Conservation (phyloP, 2,113 vertebrate species). For the Anguilla rostrata region DNA sequence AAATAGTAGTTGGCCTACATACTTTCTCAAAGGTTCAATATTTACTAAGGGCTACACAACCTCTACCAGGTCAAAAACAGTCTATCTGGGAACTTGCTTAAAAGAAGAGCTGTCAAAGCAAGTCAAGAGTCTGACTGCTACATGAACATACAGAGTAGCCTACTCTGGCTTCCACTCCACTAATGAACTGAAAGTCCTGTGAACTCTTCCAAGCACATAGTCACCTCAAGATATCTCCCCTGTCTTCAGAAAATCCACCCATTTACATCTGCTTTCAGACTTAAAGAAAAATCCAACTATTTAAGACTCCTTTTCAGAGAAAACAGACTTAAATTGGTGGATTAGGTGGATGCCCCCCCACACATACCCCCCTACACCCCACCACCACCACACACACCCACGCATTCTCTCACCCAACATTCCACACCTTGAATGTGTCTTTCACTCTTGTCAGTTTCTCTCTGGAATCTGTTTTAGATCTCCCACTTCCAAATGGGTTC, state of each 20-base stretch:
- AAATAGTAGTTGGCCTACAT: background rate
- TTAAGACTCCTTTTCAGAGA: background rate
- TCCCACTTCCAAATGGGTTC: background rate
- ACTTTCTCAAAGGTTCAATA: background rate
- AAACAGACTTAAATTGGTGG: background rate
- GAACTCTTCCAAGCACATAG: background rate
- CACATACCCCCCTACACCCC: background rate
- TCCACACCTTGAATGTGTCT: background rate
- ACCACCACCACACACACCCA: no score
- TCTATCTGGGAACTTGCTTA: background rate
- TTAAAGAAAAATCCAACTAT: constrained; percentile 2
- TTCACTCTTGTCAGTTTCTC: background rate
- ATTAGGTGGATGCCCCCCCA: no score
- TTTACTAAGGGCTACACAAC: background rate
- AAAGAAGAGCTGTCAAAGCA: background rate
- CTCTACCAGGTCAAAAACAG: background rate
- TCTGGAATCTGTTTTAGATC: background rate
- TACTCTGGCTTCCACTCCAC: background rate
- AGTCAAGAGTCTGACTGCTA: background rate
- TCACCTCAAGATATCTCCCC: background rate
- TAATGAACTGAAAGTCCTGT: background rate
- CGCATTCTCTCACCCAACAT: background rate
- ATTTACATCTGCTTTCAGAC: background rate
- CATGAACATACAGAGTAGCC: background rate
- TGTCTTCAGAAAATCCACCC: constrained; percentile 8